A percentile compares a stretch with the other conserved stretches of the same genome.
Conservation (phyloP, 2,113 vertebrate species). For the Eidolon helvum region DNA sequence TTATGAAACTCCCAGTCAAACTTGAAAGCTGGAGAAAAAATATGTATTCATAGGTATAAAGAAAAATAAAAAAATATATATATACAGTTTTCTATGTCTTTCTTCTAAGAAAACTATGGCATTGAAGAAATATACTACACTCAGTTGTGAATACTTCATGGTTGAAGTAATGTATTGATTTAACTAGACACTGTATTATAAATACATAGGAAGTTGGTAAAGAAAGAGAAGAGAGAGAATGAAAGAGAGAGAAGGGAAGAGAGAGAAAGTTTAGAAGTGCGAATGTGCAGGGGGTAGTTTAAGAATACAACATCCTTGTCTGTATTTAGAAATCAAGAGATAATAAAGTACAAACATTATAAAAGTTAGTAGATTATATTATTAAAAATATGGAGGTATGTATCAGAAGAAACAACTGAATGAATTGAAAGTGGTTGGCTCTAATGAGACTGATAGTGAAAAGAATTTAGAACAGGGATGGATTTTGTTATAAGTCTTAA, state of each 20-base stretch:
- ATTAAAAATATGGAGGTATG: background rate
- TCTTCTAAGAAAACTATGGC: background rate
- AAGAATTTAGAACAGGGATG: background rate
- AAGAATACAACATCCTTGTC: background rate
- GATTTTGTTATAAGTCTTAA: background rate
- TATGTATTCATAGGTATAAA: background rate
- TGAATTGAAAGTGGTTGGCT: background rate
- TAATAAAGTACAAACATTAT: background rate
- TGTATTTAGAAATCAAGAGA: background rate
- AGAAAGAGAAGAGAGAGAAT: background rate
- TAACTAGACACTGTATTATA: background rate
- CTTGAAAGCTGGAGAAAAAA: background rate
- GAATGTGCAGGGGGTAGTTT: background rate
- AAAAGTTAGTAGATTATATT: background rate
- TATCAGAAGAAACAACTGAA: background rate
- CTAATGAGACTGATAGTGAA: background rate
- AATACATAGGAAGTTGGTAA: background rate
- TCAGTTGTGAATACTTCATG: background rate
- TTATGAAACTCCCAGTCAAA: background rate
- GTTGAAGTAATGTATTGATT: background rate
- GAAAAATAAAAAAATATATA: background rate
- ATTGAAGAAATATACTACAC: background rate
- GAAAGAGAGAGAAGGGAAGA: background rate
- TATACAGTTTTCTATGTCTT: background rate
- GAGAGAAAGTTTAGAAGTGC: background rate